Evolutionary conservation across 2,888 invertebrate species (phyloP).

Genomic region (Orchesellides sinensis): DNA sequence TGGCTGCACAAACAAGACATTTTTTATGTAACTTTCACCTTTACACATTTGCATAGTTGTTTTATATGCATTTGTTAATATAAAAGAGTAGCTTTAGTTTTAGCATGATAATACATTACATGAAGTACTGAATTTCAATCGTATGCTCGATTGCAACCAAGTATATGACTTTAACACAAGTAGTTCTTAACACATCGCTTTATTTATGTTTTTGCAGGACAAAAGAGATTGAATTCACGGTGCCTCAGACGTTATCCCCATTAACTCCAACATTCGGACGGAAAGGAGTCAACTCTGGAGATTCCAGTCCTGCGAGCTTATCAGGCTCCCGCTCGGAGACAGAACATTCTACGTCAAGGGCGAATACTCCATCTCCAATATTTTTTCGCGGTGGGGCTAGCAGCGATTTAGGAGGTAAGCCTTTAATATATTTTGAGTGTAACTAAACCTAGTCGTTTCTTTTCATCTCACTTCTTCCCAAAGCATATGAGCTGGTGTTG

Average conservation of each 20-base stretch:
- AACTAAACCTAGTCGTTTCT: neutral
- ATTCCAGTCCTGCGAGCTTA: conserved; percentile 72
- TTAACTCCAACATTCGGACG: conserved; percentile 73
- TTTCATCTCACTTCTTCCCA: neutral
- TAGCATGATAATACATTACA: neutral
- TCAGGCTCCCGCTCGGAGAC: conserved; percentile 73
- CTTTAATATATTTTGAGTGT: neutral
- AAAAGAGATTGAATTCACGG: conserved; percentile 74
- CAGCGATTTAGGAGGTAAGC: conserved; percentile 68
- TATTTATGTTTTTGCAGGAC: conserved; percentile 59
- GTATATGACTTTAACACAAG: too few relatives aligned
- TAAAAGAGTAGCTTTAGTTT: neutral
- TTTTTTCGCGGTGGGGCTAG: conserved; percentile 71
- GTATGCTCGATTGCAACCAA: neutral
- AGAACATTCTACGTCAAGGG: conserved; percentile 72
- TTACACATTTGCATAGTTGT: neutral
- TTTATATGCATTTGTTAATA: neutral
- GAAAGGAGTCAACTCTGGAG: conserved; percentile 71
- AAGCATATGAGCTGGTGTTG: neutral
- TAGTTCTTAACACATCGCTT: neutral
- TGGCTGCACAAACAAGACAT: too few relatives aligned
- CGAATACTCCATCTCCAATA: conserved; percentile 73
- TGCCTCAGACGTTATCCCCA: conserved; percentile 73
- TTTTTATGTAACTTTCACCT: neutral
- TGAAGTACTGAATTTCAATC: conserved; percentile 8